phyloP scores from a whole-genome alignment of 2,113 vertebrate genomes.

The Heterotilapia buettikoferi region DNA sequence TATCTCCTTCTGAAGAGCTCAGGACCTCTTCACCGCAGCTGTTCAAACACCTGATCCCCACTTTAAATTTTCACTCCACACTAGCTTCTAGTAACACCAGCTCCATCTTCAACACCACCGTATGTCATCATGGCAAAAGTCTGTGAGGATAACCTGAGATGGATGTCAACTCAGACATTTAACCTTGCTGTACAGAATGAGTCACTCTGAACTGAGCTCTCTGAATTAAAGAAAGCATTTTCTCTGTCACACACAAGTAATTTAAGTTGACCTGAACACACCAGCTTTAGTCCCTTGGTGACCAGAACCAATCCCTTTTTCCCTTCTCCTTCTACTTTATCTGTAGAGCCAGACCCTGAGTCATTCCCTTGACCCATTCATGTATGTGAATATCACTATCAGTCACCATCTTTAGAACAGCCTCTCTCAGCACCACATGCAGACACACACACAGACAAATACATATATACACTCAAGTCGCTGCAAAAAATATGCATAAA shows the following conservation, averaged over 20 bases:
- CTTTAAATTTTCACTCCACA: neutral
- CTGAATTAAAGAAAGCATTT: slow-evolving; percentile 18
- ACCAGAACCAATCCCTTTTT: slow-evolving; percentile 29
- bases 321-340: neutral
- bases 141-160: neutral
- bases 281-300: slow-evolving; percentile 15
- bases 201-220: neutral
- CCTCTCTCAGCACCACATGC: neutral
- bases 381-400: neutral
- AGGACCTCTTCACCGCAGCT: slow-evolving; percentile 10
- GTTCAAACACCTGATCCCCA: slow-evolving; percentile 7
- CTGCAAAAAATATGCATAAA: slow-evolving; percentile 13
- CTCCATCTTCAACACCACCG: neutral
- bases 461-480: neutral
- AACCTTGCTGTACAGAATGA: neutral
- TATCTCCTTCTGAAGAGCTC: neutral
- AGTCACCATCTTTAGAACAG: neutral
- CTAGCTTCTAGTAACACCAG: neutral
- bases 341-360: slow-evolving; percentile 8
- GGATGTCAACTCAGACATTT: neutral
- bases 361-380: neutral
- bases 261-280: slow-evolving; percentile 18
- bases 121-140: neutral
- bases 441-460: neutral
- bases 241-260: neutral